Base-by-base conservation (phyloP, 2,113 vertebrate species). In the Pedetes capensis region DNA sequence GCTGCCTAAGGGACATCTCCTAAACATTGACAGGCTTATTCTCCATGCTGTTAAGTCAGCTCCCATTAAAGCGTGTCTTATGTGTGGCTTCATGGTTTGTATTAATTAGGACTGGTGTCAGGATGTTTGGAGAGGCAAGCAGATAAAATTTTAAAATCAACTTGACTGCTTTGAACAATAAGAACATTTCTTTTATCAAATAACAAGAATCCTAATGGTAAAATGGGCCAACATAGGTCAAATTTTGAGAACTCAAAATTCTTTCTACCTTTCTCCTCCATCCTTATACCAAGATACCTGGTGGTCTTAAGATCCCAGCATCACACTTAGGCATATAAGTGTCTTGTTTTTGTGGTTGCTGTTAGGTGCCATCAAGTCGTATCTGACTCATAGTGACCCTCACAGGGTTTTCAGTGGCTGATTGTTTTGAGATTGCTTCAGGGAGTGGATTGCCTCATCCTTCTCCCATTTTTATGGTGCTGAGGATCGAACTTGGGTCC, bases 141-240 rank as follows among this genome's bases (percentile, higher is more conserved):
- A 89, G 78, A 61, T 89, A 84, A 89, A 96, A 76, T n/a, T 57
- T 89, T 27, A 81, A 89, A 93, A 16, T 85, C 68, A 69, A 69
- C 42, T 55, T 74, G 83, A 55, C 23, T 12, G 44, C 23, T 42
- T 96, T 85, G 61, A 92, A 72, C 61, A 69, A 32, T 57, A 49
- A 61, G 34, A 87, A 55, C 27, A 32, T 12, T 89, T 76, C 5
- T 94, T 68, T 64, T 8, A 57, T 29, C 84, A 92, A 75, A 47
- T 49, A 82, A 51, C 42, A 82, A 63, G 53, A 86, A 59, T 91
- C 51, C 29, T 55, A 59, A n/a, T 86, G 53, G n/a, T 44, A 78
- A 91, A 71, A 11, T 42, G 76, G 8, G 59, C 14, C 13, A 25
- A 44, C 18, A 10, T n/a, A 59, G 57, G 20, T 57, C 82, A 63